These are phyloP conservation scores for Falco punctatus DNA, from an alignment of 2,113 vertebrate genomes.

Conservation along the genomic window DNA sequence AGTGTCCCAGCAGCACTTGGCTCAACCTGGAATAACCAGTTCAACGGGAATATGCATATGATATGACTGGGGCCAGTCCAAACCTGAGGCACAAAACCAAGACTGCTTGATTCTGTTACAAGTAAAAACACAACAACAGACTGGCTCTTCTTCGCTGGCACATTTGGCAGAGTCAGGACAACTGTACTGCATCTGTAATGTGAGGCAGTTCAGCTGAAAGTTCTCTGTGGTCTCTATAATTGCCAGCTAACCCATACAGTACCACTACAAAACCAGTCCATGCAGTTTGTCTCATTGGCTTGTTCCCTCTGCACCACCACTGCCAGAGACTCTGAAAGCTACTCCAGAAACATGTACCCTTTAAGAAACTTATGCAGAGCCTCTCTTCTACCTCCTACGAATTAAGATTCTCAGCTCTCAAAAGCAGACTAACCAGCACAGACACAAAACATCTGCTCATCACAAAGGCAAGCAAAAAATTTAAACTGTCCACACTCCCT, in stretches of 20 bases:
- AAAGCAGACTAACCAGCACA: neutral
- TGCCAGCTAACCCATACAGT: neutral
- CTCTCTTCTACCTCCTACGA: neutral
- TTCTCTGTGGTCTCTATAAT: neutral
- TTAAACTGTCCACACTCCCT: neutral
- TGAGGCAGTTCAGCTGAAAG: neutral
- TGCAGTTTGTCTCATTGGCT: neutral
- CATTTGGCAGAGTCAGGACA: neutral
- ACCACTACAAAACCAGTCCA: neutral
- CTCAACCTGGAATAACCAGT: conserved; percentile 35
- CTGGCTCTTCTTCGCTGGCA: neutral
- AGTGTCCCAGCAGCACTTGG: neutral
- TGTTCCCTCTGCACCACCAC: neutral
- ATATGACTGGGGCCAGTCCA: neutral
- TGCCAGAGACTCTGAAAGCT: neutral
- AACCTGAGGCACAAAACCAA: neutral
- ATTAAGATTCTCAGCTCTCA: neutral
- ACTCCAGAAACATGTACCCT: neutral
- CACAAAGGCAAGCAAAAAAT: neutral
- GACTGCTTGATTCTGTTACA: neutral
- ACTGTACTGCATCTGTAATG: rapidly evolving
- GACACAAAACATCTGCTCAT: neutral
- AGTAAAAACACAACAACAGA: neutral
- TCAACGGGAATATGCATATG: neutral
- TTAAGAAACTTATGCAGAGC: neutral